Evolutionary conservation across 2,797 vertebrate species (phyloP), one percentile per base, ranked within the genome.

Genomic region (Phrynocephalus guinanensis): DNA sequence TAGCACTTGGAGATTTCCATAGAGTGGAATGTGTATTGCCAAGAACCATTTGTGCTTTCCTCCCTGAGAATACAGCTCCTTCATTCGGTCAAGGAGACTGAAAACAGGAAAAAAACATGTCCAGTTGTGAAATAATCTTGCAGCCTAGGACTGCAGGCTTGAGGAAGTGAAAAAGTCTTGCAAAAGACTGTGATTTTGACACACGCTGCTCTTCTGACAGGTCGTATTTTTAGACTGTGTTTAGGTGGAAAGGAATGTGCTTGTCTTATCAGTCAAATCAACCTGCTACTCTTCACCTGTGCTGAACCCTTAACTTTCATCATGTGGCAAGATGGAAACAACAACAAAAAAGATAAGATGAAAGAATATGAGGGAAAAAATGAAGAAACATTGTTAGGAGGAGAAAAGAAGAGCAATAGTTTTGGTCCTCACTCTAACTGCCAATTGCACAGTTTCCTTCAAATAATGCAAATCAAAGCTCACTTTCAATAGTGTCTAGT

Each of bases 201-300:
- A 84, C 63, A 89, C 76, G 67, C 82, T 72, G 66, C 70, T 38
- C 86, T 91, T 86, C 63, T 30, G 76, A 83, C 60, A 44, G 77
- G 80, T 24, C n/a, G 50, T 87, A 87, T 83, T 87, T 87, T 87
- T 83, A 87, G 81, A 48, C 50, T 38, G 60, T 20, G 18, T 77
- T 87, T 87, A 83, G 83, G 24, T 26, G 66, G 60, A 16, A 5
- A 63, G 20, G 9, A 70, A 71, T 20, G n/a, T 70, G 66, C 22
- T 85, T 75, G 78, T 44, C 86, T 83, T 77, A 72, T 78, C 73
- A 28, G 68, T 50, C 20, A 60, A 78, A 76, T 83, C 60, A 77
- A 50, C 33, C 63, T 83, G 73, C 72, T 50, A 71, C 86, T 76
- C 81, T 78, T 87, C 30, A 83, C 81, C 73, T 78, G 66, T 78